phyloP scores from a whole-genome alignment of 1,140 invertebrate genomes.

The Temnothorax longispinosus region DNA sequence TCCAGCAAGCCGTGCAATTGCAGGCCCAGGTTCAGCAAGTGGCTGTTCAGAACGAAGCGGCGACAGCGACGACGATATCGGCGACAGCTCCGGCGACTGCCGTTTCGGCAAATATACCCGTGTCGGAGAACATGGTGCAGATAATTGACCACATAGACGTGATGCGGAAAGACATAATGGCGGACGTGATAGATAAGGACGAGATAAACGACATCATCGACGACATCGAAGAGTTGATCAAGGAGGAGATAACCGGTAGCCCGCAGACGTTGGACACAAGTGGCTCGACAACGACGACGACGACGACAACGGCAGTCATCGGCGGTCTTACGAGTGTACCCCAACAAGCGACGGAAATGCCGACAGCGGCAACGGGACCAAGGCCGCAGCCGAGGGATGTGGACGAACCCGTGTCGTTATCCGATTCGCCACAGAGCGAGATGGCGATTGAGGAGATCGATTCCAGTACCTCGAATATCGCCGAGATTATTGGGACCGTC shows the following conservation, averaged over 20 bases:
- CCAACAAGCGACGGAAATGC: conserved; percentile 60
- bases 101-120: conserved; percentile 72
- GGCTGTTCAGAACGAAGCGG: conserved; percentile 54
- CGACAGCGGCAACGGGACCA: conserved; percentile 61
- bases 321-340: conserved; percentile 38
- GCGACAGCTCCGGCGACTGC: neutral
- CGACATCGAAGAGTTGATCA: conserved; percentile 84
- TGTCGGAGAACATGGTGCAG: conserved; percentile 80
- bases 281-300: neutral
- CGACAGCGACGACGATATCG: neutral
- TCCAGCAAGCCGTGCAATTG: conserved; percentile 36
- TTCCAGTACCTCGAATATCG: conserved; percentile 82
- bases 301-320: conserved; percentile 16
- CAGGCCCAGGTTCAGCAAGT: conserved; percentile 54
- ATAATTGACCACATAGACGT: conserved; percentile 84
- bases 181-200: conserved; percentile 83
- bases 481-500: conserved; percentile 83
- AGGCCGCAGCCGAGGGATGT: conserved; percentile 71
- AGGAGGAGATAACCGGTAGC: conserved; percentile 83
- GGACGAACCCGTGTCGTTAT: conserved; percentile 74
- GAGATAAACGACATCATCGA: conserved; percentile 85
- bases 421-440: conserved; percentile 79
- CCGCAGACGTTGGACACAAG: conserved; percentile 71
- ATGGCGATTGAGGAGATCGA: conserved; percentile 83
- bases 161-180: conserved; percentile 83